Evolutionary conservation across 2,797 vertebrate species (phyloP).

Genomic region (Galaxias olidus): DNA sequence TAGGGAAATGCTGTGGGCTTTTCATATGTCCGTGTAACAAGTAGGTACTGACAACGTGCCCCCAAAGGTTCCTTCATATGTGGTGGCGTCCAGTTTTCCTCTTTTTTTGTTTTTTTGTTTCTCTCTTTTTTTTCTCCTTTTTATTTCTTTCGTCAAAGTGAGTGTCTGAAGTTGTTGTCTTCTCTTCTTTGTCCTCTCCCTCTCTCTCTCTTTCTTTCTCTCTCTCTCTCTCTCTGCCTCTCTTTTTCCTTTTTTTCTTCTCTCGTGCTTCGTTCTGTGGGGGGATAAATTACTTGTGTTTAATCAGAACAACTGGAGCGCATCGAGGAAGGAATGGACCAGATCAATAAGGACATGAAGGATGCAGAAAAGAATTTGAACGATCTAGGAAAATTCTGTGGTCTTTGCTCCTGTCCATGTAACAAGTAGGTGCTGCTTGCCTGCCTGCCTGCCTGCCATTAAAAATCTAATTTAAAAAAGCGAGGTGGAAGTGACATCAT

Average conservation of each 20-base stretch:
- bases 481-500: slow-evolving; percentile 69
- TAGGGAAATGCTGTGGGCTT: slow-evolving; percentile 99
- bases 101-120: slow-evolving; percentile 80
- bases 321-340: slow-evolving; percentile 99
- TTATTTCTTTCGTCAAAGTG: slow-evolving; percentile 90
- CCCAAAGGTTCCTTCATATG: slow-evolving; percentile 87
- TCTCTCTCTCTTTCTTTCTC: slow-evolving; percentile 84
- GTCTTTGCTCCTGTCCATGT: slow-evolving; percentile 99
- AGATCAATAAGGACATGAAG: slow-evolving; percentile 99
- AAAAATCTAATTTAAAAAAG: slow-evolving; percentile 41
- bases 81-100: slow-evolving; percentile 93
- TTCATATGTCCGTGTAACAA: slow-evolving; percentile 99
- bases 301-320: slow-evolving; percentile 99
- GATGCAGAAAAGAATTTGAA: slow-evolving; percentile 99
- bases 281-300: slow-evolving; percentile 99
- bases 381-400: slow-evolving; percentile 99
- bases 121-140: slow-evolving; percentile 78
- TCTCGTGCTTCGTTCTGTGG: slow-evolving; percentile 98
- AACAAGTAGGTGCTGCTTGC: slow-evolving; percentile 99
- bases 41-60: slow-evolving; percentile 97
- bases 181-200: slow-evolving; percentile 80
- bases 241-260: slow-evolving; percentile 87
- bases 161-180: slow-evolving; percentile 98
- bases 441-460: slow-evolving; percentile 85
- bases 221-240: slow-evolving; percentile 68